phyloP scores from a whole-genome alignment of 2,888 invertebrate species.

The Eilema depressum region DNA sequence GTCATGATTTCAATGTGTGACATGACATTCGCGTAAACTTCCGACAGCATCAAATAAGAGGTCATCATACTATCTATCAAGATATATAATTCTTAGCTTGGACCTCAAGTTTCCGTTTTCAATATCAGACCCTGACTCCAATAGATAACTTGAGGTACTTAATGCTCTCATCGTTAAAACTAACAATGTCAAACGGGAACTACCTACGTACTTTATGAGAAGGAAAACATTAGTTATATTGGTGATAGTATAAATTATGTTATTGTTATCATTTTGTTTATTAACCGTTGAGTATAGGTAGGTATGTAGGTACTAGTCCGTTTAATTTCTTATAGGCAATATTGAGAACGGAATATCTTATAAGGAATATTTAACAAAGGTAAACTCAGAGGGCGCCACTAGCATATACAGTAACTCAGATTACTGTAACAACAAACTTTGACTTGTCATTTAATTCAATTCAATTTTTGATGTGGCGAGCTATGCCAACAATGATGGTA shows the following conservation, averaged over 20 bases:
- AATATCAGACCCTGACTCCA: slow-evolving; percentile 43
- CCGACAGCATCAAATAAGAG: neutral
- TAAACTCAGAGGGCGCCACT: too few species aligned
- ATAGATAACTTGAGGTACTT: slow-evolving; percentile 38
- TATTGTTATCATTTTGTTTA: slow-evolving; percentile 22
- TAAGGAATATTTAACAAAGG: too few species aligned
- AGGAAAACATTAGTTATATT: slow-evolving; percentile 50
- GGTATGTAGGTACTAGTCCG: neutral
- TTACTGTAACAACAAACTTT: too few species aligned
- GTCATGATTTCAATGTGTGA: too few species aligned
- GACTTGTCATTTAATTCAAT: too few species aligned
- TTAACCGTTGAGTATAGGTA: neutral
- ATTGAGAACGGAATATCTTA: neutral
- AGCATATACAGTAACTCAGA: too few species aligned
- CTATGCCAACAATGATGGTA: too few species aligned
- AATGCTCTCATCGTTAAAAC: slow-evolving; percentile 12
- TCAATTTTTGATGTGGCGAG: too few species aligned
- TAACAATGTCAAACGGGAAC: slow-evolving; percentile 46
- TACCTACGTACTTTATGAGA: slow-evolving; percentile 39
- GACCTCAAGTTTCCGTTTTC: slow-evolving; percentile 25
- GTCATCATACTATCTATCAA: neutral
- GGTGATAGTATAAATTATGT: slow-evolving; percentile 34
- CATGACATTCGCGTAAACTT: too few species aligned
- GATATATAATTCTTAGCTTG: neutral
- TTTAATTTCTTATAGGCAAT: neutral